phyloP scores from a whole-genome alignment of 2,113 vertebrate genomes.

The Alexandromys fortis region DNA sequence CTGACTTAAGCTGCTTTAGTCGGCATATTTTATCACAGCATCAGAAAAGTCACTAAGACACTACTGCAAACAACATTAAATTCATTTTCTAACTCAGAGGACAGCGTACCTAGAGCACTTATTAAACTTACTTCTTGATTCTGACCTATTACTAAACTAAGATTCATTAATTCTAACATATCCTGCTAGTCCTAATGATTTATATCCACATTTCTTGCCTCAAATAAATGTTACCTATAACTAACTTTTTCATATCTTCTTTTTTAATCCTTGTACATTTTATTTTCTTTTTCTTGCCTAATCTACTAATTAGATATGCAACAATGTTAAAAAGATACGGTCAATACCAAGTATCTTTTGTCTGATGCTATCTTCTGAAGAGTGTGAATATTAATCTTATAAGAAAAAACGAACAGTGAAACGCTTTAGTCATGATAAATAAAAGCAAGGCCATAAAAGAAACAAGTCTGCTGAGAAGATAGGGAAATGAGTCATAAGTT shows the following conservation, averaged over 20 bases:
- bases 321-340: not conserved
- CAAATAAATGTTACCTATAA: not conserved
- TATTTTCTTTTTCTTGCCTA: not conserved
- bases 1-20: not conserved
- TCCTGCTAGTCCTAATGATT: not conserved
- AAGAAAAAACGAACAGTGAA: not conserved
- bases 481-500: not conserved
- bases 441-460: not conserved
- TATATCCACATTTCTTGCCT: not conserved
- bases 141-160: not conserved
- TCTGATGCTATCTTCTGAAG: not conserved
- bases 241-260: not conserved
- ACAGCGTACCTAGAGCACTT: not conserved
- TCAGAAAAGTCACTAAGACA: not conserved
- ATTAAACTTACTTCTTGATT: not conserved
- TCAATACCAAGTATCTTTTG: not conserved
- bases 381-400: not conserved
- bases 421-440: not conserved
- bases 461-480: not conserved
- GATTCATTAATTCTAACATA: not conserved
- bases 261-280: not conserved
- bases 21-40: not conserved
- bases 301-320: not conserved
- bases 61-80: not conserved
- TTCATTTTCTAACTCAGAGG: not conserved